Percentiles rank a stretch among this genome's conserved stretches.
These are phyloP conservation scores for Sebastes wilsoni DNA, from an alignment of 2,797 vertebrate species.

Conservation along the genomic window DNA sequence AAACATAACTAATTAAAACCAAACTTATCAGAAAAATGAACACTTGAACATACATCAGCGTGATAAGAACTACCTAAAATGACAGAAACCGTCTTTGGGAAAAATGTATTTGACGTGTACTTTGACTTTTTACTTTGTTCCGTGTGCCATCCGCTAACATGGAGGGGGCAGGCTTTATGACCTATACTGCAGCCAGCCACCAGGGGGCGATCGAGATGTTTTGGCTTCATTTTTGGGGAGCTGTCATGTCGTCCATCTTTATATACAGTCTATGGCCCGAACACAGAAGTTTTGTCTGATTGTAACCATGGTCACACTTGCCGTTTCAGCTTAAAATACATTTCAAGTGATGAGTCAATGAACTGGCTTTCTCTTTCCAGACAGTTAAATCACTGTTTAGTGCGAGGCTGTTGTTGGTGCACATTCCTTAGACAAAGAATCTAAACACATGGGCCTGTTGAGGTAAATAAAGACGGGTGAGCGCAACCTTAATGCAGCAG, in stretches of 20 bases:
- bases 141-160: neutral
- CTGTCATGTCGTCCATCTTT: too few species aligned
- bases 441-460: neutral
- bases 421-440: constrained; percentile 9
- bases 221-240: rapidly evolving
- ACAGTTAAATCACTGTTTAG: neutral
- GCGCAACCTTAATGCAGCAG: constrained; percentile 19
- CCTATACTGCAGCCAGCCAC: too few species aligned
- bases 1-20: too few species aligned
- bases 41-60: too few species aligned
- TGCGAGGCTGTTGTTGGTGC: neutral
- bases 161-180: too few species aligned
- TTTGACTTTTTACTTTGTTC: neutral
- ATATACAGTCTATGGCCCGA: neutral
- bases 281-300: too few species aligned
- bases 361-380: neutral
- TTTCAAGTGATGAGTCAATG: neutral
- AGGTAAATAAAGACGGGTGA: constrained; percentile 27
- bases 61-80: too few species aligned
- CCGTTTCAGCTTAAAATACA: neutral
- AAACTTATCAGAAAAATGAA: too few species aligned
- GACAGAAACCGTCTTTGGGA: too few species aligned
- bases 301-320: neutral
- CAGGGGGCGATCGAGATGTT: too few species aligned
- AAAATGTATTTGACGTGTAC: too few species aligned